Conservation (phyloP, 2,113 vertebrate species). For the Muntiacus reevesi region DNA sequence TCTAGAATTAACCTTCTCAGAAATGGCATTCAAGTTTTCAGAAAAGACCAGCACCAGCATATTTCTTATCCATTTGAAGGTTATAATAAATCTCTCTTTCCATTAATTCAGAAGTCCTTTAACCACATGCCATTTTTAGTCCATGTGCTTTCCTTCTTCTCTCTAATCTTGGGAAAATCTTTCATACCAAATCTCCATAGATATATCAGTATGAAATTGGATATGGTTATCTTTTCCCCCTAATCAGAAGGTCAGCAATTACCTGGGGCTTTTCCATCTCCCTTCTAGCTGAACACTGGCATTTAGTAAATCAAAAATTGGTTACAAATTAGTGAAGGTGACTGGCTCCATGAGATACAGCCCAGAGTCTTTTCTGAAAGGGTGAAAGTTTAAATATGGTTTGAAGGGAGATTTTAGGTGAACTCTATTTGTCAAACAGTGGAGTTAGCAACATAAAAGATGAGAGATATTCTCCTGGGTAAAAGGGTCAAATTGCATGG, state of each 20-base stretch:
- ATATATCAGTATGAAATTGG: constrained; percentile 72
- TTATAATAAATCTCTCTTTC: constrained; percentile 40
- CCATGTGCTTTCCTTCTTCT: constrained; percentile 58
- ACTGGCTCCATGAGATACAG: constrained; percentile 53
- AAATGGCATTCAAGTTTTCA: constrained; percentile 11
- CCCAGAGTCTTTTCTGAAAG: constrained; percentile 57
- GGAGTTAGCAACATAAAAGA: background rate
- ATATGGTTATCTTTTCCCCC: constrained; percentile 65
- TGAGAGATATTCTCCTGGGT: background rate
- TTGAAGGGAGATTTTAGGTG: constrained; percentile 59
- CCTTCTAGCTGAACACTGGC: constrained; percentile 61
- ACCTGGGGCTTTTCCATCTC: constrained; percentile 74
- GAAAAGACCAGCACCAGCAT: background rate
- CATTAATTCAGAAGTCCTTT: background rate
- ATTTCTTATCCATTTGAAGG: constrained; percentile 30
- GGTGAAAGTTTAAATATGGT: constrained; percentile 68
- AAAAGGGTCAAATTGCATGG: background rate
- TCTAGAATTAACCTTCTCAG: background rate
- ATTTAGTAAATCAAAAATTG: constrained; percentile 76
- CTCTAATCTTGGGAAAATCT: background rate
- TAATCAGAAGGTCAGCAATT: constrained; percentile 74
- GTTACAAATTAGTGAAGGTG: constrained; percentile 72
- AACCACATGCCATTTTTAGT: constrained; percentile 1
- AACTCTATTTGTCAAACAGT: constrained; percentile 53
- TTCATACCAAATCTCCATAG: constrained; percentile 56